These are phyloP conservation scores for Anabacerthia variegaticeps DNA, from an alignment of 2,797 vertebrate genomes.

Conservation along the genomic window DNA sequence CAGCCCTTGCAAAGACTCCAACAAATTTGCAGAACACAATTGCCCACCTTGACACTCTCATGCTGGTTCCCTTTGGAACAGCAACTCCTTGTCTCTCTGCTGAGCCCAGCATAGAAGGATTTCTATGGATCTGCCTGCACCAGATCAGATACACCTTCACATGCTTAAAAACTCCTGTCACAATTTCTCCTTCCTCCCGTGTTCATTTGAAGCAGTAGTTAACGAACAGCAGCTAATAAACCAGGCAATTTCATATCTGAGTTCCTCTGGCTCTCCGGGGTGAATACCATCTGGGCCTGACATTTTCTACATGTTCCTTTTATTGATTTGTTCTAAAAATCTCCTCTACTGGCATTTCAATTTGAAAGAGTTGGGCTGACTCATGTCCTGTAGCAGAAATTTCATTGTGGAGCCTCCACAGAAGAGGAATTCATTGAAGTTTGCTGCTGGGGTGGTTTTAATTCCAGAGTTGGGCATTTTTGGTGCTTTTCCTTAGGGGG, in stretches of 20 bases:
- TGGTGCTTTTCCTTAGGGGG: not conserved
- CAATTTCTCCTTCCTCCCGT: not conserved
- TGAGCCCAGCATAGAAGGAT: not conserved
- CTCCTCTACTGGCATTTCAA: constrained; percentile 57
- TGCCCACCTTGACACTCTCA: not conserved
- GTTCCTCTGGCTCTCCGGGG: constrained; percentile 48
- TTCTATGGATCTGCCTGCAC: not conserved
- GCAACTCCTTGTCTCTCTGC: not conserved
- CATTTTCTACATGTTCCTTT: constrained; percentile 59
- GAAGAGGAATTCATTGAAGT: not conserved
- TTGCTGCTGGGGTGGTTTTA: not conserved
- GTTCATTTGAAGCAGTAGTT: constrained; percentile 49
- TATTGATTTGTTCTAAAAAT: constrained; percentile 66
- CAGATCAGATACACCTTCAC: not conserved
- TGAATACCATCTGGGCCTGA: constrained; percentile 67
- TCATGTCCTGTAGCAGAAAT: constrained; percentile 41
- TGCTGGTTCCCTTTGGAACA: not conserved
- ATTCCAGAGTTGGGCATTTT: not conserved
- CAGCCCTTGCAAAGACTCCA: not conserved
- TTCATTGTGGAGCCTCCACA: constrained; percentile 3
- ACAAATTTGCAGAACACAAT: not conserved
- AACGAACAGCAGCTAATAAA: constrained; percentile 66
- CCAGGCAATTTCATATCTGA: constrained; percentile 63
- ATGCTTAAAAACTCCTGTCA: not conserved
- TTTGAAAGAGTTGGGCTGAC: constrained; percentile 60